Percentiles rank a stretch among this genome's conserved stretches.
Conservation (phyloP, 2,888 invertebrate species). For the Napeogenes inachia region DNA sequence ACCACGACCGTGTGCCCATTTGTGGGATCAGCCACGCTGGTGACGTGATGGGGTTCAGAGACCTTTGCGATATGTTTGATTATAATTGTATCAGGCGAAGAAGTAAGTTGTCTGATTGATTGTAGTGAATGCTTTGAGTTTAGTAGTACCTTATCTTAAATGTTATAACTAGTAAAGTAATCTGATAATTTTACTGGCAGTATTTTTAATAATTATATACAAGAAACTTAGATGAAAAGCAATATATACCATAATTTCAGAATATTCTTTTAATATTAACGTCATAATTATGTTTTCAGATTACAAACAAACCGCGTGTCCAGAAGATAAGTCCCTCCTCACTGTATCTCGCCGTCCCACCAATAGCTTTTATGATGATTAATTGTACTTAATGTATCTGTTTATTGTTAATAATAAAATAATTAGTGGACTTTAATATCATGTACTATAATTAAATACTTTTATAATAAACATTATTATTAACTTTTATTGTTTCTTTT, state of each 20-base stretch:
- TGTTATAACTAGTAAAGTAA: too few species aligned
- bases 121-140: constrained; percentile 3
- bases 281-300: constrained; percentile 47
- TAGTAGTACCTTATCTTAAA: too few species aligned
- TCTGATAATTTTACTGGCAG: too few species aligned
- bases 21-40: constrained; percentile 69
- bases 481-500: too few species aligned
- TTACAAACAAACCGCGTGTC: constrained; percentile 65
- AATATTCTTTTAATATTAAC: constrained; percentile 4
- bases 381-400: constrained; percentile 24
- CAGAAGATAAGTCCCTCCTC: constrained; percentile 61
- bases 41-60: constrained; percentile 68
- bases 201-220: too few species aligned
- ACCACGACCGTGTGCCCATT: constrained; percentile 67
- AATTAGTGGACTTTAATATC: too few species aligned
- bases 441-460: too few species aligned
- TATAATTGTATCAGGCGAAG: constrained; percentile 67
- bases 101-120: constrained; percentile 43
- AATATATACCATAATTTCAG: background rate
- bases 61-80: constrained; percentile 72
- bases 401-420: constrained; percentile 9
- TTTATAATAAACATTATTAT: too few species aligned
- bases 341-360: constrained; percentile 65
- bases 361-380: constrained; percentile 63
- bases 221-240: background rate